Base-by-base conservation (phyloP, 2,888 invertebrate genomes). In the Pachymerium ferrugineum region DNA sequence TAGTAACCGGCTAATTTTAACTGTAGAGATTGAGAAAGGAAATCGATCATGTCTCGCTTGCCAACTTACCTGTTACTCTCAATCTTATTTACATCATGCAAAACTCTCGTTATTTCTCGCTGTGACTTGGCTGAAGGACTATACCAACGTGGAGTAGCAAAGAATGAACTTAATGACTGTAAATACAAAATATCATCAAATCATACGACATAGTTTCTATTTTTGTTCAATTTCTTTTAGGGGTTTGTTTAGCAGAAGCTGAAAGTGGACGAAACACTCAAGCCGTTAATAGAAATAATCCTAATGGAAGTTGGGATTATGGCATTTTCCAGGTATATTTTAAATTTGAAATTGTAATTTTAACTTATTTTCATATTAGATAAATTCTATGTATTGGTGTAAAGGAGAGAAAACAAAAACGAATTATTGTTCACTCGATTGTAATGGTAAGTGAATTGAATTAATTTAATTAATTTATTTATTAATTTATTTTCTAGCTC, bases 281-380 rank as follows among this genome's bases (percentile, higher is more conserved):
- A 28, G 35, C 71, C 16, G 28, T 71, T 3, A 71, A 71, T 3
- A 31, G n/a, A 38, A 16, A 35, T 12, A 71, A 71, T 5, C 2
- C 3, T 22, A 22, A 71, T 16, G 71, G 71, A 3, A 35, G 35
- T 19, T 71, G 71, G 71, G 71, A 33, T 71, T 71, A 71, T 35
- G 71, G 71, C 3, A 31, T 71, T n/a, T 71, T 71, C 19, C 71
- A 71, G 22, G 71, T 71, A 71, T 25, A 16, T 62, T 12, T 25
- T 12, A 3, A 62, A 19, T 5, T 5, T 62, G 16, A 8, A 25
- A 25, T 12, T 68, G 6, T 14, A 68, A 68, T 10, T 22, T 8
- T 19, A 28, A 62, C 12, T 1, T 4, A 6, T 3, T 22, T n/a
- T 22, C 3, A 28, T 6, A 4, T 3, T 16, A 62, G 62, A 6